Evolutionary conservation across 2,888 invertebrate genomes (phyloP).

Genomic region (Agrotis exclamationis): DNA sequence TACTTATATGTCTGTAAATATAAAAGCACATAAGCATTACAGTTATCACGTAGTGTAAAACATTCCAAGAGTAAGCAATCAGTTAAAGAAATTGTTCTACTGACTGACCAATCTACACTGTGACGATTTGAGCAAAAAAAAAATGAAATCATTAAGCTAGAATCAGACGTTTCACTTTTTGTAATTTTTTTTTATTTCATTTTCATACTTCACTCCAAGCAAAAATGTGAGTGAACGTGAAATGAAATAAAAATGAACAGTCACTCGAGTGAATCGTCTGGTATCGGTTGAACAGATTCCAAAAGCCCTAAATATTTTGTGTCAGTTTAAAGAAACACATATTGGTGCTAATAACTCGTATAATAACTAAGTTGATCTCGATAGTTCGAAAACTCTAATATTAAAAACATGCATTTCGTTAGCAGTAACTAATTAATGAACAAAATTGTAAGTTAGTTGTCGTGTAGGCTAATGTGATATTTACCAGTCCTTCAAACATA

Average conservation of each 20-base stretch:
- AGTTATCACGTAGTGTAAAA: constrained; percentile 36
- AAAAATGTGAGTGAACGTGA: neutral
- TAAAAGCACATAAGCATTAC: constrained; percentile 12
- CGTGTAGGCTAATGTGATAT: constrained; percentile 74
- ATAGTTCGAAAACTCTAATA: constrained; percentile 64
- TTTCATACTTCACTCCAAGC: neutral
- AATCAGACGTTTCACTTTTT: neutral
- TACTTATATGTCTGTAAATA: constrained; percentile 30
- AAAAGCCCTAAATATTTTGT: constrained; percentile 16
- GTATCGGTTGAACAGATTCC: constrained; percentile 2
- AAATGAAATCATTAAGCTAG: constrained; percentile 9
- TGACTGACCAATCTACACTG: constrained; percentile 34
- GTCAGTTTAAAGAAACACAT: constrained; percentile 28
- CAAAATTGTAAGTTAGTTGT: constrained; percentile 69
- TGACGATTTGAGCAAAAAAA: constrained; percentile 31
- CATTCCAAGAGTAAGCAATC: constrained; percentile 43
- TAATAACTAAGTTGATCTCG: constrained; percentile 71
- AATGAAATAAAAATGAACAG: neutral
- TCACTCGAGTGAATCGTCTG: constrained; percentile 3
- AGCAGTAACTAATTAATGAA: constrained; percentile 69
- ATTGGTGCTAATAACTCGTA: constrained; percentile 68
- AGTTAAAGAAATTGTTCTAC: constrained; percentile 21
- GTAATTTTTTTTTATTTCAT: neutral
- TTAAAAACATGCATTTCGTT: constrained; percentile 69
- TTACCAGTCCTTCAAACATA: constrained; percentile 63